A percentile compares a stretch with the other conserved stretches of the same genome.
Conservation (phyloP, 2,888 invertebrate genomes). For the Morpho achilles region DNA sequence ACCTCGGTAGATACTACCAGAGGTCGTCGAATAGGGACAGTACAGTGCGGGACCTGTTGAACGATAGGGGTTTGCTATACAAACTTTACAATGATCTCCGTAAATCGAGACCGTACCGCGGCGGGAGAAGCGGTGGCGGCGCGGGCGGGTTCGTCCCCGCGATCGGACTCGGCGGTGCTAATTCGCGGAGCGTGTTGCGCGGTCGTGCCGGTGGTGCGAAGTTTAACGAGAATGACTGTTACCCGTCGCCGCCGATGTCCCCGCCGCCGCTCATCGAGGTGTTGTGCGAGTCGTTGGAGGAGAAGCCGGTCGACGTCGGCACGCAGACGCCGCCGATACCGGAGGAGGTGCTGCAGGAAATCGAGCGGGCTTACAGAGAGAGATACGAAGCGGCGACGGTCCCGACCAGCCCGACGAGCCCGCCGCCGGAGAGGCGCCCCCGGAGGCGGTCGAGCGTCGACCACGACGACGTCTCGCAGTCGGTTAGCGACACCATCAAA, state of each 20-base stretch:
- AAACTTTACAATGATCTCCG: constrained; percentile 86
- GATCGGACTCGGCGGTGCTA: constrained; percentile 61
- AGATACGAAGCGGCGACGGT: constrained; percentile 61
- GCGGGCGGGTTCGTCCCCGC: constrained; percentile 48
- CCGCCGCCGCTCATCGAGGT: constrained; percentile 85
- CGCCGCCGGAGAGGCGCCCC: constrained; percentile 55
- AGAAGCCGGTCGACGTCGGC: constrained; percentile 71
- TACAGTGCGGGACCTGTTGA: constrained; percentile 85
- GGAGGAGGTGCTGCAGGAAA: constrained; percentile 72
- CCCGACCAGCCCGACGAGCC: constrained; percentile 65
- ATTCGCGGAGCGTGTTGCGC: constrained; percentile 45
- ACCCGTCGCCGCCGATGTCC: constrained; percentile 68
- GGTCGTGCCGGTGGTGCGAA: constrained; percentile 45
- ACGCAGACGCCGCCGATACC: constrained; percentile 82
- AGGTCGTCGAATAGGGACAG: constrained; percentile 82
- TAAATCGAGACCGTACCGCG: constrained; percentile 79
- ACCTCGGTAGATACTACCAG: constrained; percentile 83
- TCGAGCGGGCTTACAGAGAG: constrained; percentile 68
- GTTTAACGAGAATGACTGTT: constrained; percentile 45
- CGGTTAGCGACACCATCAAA: constrained; percentile 92
- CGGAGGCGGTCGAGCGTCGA: constrained; percentile 88
- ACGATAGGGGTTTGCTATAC: constrained; percentile 85
- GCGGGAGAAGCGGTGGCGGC: constrained; percentile 57
- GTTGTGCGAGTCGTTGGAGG: constrained; percentile 79
- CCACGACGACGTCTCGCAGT: constrained; percentile 91